A percentile compares a stretch with the other conserved stretches of the same genome.
Evolutionary conservation across 2,797 vertebrate species (phyloP).

Genomic region (Eulemur albifrons): DNA sequence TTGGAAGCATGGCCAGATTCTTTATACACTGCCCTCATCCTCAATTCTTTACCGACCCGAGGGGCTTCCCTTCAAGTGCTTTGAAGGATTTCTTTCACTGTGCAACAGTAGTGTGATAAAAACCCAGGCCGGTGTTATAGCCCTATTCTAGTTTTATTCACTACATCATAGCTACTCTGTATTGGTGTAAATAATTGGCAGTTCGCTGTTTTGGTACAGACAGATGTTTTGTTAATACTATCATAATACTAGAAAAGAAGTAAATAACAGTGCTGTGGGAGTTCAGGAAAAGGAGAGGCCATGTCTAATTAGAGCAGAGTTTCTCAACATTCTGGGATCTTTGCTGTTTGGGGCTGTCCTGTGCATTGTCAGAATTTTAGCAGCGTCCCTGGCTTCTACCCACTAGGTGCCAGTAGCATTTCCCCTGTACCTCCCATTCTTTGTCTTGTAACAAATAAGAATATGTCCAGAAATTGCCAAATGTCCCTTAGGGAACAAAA

Average conservation of each 20-base stretch:
- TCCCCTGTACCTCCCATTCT: background rate
- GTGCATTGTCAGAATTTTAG: background rate
- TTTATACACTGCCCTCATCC: background rate
- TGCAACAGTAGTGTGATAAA: background rate
- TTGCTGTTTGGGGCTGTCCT: background rate
- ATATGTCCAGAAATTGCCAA: slow-evolving; percentile 2
- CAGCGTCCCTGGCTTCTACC: background rate
- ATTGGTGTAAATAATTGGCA: background rate
- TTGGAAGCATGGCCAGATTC: slow-evolving; percentile 46
- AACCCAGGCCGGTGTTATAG: background rate
- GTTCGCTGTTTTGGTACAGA: background rate
- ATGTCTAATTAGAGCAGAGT: background rate
- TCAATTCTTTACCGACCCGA: background rate
- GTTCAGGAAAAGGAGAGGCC: background rate
- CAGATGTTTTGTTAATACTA: slow-evolving; percentile 45
- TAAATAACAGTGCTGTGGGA: background rate
- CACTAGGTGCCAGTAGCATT: background rate
- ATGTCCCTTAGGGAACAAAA: background rate
- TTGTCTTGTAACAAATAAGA: background rate
- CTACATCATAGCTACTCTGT: background rate
- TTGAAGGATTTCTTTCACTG: background rate
- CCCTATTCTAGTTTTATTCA: background rate
- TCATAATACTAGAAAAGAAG: slow-evolving; percentile 10
- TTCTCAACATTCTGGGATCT: background rate
- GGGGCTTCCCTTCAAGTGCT: background rate